A percentile compares a stretch with the other conserved stretches of the same genome.
phyloP scores from a whole-genome alignment of 37 sponge, comb jelly and placozoan species.

The Lycopodina hypogea region DNA sequence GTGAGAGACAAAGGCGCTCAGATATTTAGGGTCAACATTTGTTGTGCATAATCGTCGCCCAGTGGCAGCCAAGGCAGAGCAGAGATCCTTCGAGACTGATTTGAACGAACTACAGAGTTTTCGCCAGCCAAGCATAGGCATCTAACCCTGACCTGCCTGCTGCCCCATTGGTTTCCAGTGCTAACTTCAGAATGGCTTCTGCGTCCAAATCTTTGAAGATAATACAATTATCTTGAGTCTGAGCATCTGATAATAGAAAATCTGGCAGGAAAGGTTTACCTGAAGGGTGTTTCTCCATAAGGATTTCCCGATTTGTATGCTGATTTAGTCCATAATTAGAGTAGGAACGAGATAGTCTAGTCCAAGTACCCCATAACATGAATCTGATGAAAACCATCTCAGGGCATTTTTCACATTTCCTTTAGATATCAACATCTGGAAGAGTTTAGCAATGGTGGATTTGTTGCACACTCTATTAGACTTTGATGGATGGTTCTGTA shows the following conservation, averaged over 20 bases:
- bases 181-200: slow-evolving; percentile 8
- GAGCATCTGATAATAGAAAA: background rate
- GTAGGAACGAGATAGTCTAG: slow-evolving; percentile 22
- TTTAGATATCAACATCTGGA: slow-evolving; percentile 13
- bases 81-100: slow-evolving; percentile 29
- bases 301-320: slow-evolving; percentile 17
- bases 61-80: slow-evolving; percentile 31
- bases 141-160: slow-evolving; percentile 57
- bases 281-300: slow-evolving; percentile 33
- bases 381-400: slow-evolving; percentile 16
- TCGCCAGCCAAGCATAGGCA: slow-evolving; percentile 32
- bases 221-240: slow-evolving; percentile 13
- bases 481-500: slow-evolving; percentile 2
- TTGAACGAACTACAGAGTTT: slow-evolving; percentile 40
- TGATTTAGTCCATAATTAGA: background rate
- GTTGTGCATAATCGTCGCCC: slow-evolving; percentile 35
- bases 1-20: slow-evolving; percentile 33
- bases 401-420: slow-evolving; percentile 42
- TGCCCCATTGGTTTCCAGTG: slow-evolving; percentile 32
- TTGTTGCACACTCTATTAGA: background rate
- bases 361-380: slow-evolving; percentile 10
- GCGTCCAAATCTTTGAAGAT: slow-evolving; percentile 17
- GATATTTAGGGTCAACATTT: slow-evolving; percentile 32
- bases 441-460: background rate
- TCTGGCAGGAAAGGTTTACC: slow-evolving; percentile 2